Conservation (phyloP, 1,140 invertebrate species). For the Melitaea cinxia region DNA sequence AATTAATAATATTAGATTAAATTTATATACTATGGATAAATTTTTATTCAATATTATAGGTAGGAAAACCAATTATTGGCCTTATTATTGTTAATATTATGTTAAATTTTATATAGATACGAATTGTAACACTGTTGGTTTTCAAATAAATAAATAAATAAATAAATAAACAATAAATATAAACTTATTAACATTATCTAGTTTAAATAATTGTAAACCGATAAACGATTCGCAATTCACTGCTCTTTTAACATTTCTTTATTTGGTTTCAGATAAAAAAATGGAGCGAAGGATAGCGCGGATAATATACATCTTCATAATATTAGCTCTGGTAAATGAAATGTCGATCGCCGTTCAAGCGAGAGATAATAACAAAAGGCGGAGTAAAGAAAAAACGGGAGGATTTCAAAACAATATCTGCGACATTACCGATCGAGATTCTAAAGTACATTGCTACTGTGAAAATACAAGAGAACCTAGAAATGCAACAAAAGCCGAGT, state of each 20-base stretch:
- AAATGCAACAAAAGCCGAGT: conserved; percentile 81
- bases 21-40: too few relatives aligned
- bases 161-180: not conserved
- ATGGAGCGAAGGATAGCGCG: conserved; percentile 65
- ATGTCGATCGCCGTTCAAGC: conserved; percentile 71
- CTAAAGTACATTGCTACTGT: conserved; percentile 79
- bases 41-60: too few relatives aligned
- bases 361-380: conserved; percentile 66
- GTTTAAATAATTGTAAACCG: not conserved
- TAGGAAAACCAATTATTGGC: too few relatives aligned
- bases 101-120: too few relatives aligned
- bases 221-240: not conserved
- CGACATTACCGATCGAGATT: conserved; percentile 73
- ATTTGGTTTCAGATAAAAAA: conserved; percentile 72
- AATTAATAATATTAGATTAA: too few relatives aligned
- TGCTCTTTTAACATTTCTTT: conserved; percentile 23
- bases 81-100: too few relatives aligned
- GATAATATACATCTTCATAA: conserved; percentile 67
- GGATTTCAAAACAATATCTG: conserved; percentile 77
- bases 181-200: not conserved
- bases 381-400: conserved; percentile 69
- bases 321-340: conserved; percentile 68
- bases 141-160: too few relatives aligned
- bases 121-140: too few relatives aligned
- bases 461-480: conserved; percentile 69